Evolutionary conservation across 1,140 invertebrate genomes (phyloP), one percentile per base, ranked within the genome.

Genomic region (Penaeus vannamei): DNA sequence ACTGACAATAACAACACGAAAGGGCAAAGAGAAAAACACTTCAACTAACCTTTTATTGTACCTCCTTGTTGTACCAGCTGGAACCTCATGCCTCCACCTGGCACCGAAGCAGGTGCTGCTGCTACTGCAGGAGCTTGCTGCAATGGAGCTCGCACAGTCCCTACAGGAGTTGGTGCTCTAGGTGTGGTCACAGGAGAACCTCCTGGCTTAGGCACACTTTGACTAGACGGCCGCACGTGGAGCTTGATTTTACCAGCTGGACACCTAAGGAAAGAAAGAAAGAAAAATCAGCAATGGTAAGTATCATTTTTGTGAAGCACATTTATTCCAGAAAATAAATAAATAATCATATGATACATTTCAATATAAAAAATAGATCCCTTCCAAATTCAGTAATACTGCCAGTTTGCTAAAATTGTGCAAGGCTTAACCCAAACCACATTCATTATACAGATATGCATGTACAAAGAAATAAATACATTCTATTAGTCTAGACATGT

Each of bases 231-330:
- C 62, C 92, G 90, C 53, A 95, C 94, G 83, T 94, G 94, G 17
- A 95, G 94, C 92, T 94, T 95, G 66, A 95, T 94, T 91, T 94
- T 95, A 42, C 95, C 95, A 79, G 95, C 94, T 62, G 96, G 96
- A 93, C 95, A 93, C 84, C 93, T 91, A n/a, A 62, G 10, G 85
- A 64, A 81, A 64, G 26, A n/a, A 59, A 77, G 29, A 36, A 77
- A n/a, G 0, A 32, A 29, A 7, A 12, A 53, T 53, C 53, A 53
- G 53, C 17, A 53, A 53, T 53, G 53, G 4, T 7, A 53, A 53
- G 53, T 53, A 14, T 53, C 12, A 14, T 10, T 53, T 53, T 53
- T 17, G 12, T 53, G 8, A 53, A 53, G 17, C 8, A 53, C 12
- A 20, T 26, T 76, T 32, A 32, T 20, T n/a, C 42, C 8, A 26